phyloP scores from a whole-genome alignment of 53 echinoderm and acorn worm species.

The Stichopus horrens region DNA sequence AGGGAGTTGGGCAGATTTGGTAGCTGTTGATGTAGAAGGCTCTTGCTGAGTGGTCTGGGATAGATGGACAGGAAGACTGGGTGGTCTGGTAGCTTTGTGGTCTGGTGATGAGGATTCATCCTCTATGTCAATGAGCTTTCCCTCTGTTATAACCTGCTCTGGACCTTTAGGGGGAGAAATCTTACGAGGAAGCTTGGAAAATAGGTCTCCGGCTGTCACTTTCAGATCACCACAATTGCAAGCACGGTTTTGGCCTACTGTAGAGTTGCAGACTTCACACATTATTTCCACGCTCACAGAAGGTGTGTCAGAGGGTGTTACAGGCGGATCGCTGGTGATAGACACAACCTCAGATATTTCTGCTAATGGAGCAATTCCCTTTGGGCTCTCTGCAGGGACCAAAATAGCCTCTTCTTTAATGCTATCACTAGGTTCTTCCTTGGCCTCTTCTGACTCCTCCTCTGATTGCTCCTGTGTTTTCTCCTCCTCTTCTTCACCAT shows the following conservation, averaged over 20 bases:
- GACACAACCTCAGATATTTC: slow-evolving; percentile 85
- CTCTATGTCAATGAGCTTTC: slow-evolving; percentile 37
- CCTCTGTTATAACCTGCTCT: slow-evolving; percentile 6
- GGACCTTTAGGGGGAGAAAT: slow-evolving; percentile 36
- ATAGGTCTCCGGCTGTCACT: slow-evolving; percentile 65
- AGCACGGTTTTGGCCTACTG: slow-evolving; percentile 66
- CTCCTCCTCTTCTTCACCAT: not conserved
- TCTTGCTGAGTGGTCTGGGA: not conserved
- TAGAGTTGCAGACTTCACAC: slow-evolving; percentile 88
- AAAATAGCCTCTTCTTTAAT: not conserved
- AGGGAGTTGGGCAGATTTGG: slow-evolving; percentile 19
- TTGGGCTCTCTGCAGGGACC: slow-evolving; percentile 1
- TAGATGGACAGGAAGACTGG: slow-evolving; percentile 25
- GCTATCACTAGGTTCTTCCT: not conserved
- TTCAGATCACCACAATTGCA: slow-evolving; percentile 86
- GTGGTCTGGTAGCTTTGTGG: slow-evolving; percentile 45
- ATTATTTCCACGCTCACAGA: slow-evolving; percentile 84
- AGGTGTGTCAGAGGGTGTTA: slow-evolving; percentile 80
- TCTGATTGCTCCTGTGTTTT: not conserved
- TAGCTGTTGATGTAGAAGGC: slow-evolving; percentile 18
- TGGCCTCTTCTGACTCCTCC: not conserved
- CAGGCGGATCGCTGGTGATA: slow-evolving; percentile 66
- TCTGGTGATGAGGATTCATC: slow-evolving; percentile 43
- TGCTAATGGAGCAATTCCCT: slow-evolving; percentile 66
- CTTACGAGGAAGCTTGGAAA: slow-evolving; percentile 36